Base-by-base conservation (phyloP, 1,140 invertebrate species). In the Drosophila trapezifrons region DNA sequence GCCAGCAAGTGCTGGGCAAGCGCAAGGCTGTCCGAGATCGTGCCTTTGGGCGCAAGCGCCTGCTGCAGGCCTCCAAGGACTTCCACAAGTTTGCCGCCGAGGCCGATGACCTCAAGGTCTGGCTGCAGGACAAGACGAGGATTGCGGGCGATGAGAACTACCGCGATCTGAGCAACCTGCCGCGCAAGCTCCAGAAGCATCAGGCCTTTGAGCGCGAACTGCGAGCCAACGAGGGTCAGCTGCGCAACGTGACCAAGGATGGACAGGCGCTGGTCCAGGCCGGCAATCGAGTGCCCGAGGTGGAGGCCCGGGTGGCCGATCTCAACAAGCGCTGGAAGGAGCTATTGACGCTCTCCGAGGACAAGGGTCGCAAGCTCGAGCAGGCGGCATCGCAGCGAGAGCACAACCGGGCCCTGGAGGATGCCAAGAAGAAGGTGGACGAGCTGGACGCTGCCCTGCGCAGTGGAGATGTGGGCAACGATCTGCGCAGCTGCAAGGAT, bases 161-260 rank as follows among this genome's bases (percentile, higher is more conserved):
- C 90, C 94, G 97, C 27, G 98, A 99, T 87, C 93, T 99, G 17
- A 96, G 95, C 40, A 99, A 99, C 90, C 93, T 99, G 40, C 97
- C 98, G 66, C 94, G 97, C 3, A 99, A 99, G 92, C 93, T 99
- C 3, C 97, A 99, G 92, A 99, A 99, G 90, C 98, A 99, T 90
- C 98, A 99, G 92, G 98, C 98, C 0, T 99, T 99, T 91, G 98
- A 99, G 90, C 94, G 98, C 18, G 99, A 99, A 91, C 92, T 99
- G 7, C 94, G 97, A 40, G 96, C 97, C 0, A 98, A 98, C 91
- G 97, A 98, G 92, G 97, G 97, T 15, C 96, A 97, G 90, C 92
- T 99, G 12, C 92, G 96, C 40, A 95, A 95, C 45, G 96, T 98
- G 5, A 98, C 97, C 73, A 97, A 97, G 82, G 93, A 95, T 51